A percentile compares a stretch with the other conserved stretches of the same genome.
phyloP scores from a whole-genome alignment of 2,888 invertebrate species.

The Amiota mariae region DNA sequence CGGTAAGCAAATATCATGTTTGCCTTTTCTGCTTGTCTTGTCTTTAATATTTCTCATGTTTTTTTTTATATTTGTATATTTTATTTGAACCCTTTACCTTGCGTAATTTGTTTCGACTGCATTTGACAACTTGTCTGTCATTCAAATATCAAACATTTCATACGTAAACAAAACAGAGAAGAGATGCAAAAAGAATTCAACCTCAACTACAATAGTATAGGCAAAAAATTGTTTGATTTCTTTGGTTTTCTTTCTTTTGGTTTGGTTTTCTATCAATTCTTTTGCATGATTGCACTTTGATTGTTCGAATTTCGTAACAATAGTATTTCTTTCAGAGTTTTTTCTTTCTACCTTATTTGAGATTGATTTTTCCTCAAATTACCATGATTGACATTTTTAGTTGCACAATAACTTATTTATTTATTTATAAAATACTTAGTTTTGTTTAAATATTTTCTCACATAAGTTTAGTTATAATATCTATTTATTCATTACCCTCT shows the following conservation, averaged over 20 bases:
- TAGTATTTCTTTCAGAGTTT: too few species aligned
- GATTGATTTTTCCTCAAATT: too few species aligned
- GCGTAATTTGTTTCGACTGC: slow-evolving; percentile 41
- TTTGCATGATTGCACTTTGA: slow-evolving; percentile 18
- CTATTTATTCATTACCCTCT: too few species aligned
- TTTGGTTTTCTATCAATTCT: slow-evolving; percentile 15
- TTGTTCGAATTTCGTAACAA: background rate
- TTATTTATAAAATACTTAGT: too few species aligned
- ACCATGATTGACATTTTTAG: too few species aligned
- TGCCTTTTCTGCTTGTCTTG: background rate
- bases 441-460: too few species aligned
- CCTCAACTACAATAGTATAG: background rate
- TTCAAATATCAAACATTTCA: slow-evolving; percentile 61
- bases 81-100: slow-evolving; percentile 8
- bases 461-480: too few species aligned
- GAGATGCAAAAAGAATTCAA: slow-evolving; percentile 33
- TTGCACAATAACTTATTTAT: too few species aligned
- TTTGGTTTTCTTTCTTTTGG: background rate
- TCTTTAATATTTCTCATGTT: background rate
- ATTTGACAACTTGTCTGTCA: slow-evolving; percentile 65
- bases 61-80: too few species aligned
- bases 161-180: background rate
- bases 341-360: too few species aligned
- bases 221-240: slow-evolving; percentile 1
- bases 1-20: slow-evolving; percentile 24